Evolutionary conservation across 2,888 invertebrate species (phyloP).

Genomic region (Orthosia gracilis): DNA sequence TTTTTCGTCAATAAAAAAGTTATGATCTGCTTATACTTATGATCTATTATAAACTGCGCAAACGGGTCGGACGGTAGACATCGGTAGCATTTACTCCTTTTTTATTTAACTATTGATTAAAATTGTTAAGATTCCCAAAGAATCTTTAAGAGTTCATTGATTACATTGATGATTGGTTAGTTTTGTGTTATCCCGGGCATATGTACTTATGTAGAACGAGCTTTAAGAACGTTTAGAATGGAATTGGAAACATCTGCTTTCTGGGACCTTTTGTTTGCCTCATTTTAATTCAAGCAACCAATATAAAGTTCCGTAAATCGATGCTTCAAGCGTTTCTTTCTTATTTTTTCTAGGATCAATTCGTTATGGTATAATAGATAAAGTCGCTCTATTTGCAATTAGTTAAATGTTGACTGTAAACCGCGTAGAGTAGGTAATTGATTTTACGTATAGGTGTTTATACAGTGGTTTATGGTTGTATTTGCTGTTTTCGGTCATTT

Average conservation of each 20-base stretch:
- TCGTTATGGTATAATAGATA: slow-evolving; percentile 1
- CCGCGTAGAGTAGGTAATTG: slow-evolving; percentile 11
- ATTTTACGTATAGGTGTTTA: neutral
- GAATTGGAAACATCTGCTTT: slow-evolving; percentile 51
- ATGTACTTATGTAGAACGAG: neutral
- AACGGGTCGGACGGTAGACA: slow-evolving; percentile 48
- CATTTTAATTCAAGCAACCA: slow-evolving; percentile 37
- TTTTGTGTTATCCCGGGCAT: slow-evolving; percentile 1
- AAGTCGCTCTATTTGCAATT: neutral
- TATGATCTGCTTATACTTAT: slow-evolving; percentile 69
- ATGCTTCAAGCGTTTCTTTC: neutral
- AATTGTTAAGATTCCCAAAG: slow-evolving; percentile 18
- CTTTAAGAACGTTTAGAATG: slow-evolving; percentile 18
- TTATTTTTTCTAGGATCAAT: slow-evolving; percentile 8
- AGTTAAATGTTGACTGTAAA: neutral
- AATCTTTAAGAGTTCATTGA: slow-evolving; percentile 22
- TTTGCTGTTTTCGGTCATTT: neutral
- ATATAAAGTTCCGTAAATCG: neutral
- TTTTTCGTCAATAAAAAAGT: slow-evolving; percentile 83
- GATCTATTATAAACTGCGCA: slow-evolving; percentile 68
- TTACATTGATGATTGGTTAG: slow-evolving; percentile 7
- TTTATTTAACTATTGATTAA: slow-evolving; percentile 31
- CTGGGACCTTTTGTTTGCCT: slow-evolving; percentile 39
- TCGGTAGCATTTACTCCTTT: slow-evolving; percentile 39
- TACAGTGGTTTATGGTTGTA: neutral